These are phyloP conservation scores for Acanthacorydalis orientalis DNA, from an alignment of 2,888 invertebrate genomes.

Conservation along the genomic window DNA sequence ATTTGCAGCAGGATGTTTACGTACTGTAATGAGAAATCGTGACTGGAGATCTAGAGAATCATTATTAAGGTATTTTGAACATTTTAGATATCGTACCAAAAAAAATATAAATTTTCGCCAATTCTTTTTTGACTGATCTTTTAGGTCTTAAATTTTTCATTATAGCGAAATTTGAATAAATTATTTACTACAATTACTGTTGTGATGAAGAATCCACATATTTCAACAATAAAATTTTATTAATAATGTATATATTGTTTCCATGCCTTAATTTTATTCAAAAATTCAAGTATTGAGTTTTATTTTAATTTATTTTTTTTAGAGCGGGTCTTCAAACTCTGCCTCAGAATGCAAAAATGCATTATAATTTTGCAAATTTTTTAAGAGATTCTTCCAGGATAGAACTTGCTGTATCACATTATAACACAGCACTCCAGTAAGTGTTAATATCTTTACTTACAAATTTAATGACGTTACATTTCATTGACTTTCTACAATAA, in stretches of 20 bases:
- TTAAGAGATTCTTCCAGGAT: slow-evolving; percentile 58
- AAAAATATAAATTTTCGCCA: background rate
- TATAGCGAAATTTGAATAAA: background rate
- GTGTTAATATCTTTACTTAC: slow-evolving; percentile 15
- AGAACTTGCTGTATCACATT: slow-evolving; percentile 58
- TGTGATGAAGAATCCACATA: no score
- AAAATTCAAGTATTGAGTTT: no score
- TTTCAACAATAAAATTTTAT: no score
- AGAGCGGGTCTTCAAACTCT: slow-evolving; percentile 65
- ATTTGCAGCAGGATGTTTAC: slow-evolving; percentile 42
- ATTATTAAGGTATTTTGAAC: slow-evolving; percentile 42
- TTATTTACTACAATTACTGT: no score
- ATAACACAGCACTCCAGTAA: slow-evolving; percentile 63
- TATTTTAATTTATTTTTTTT: slow-evolving; percentile 17
- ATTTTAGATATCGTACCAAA: no score
- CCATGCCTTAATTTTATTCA: no score
- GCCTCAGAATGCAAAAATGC: slow-evolving; percentile 78
- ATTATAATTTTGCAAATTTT: slow-evolving; percentile 80
- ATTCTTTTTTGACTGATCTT: background rate
- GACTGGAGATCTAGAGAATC: slow-evolving; percentile 68
- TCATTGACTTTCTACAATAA: no score
- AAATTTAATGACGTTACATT: no score
- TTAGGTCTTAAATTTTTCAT: background rate
- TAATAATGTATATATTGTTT: no score
- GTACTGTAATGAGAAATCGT: slow-evolving; percentile 50